phyloP scores from a whole-genome alignment of 2,888 invertebrate species.

The Hypselothyrea guttata region DNA sequence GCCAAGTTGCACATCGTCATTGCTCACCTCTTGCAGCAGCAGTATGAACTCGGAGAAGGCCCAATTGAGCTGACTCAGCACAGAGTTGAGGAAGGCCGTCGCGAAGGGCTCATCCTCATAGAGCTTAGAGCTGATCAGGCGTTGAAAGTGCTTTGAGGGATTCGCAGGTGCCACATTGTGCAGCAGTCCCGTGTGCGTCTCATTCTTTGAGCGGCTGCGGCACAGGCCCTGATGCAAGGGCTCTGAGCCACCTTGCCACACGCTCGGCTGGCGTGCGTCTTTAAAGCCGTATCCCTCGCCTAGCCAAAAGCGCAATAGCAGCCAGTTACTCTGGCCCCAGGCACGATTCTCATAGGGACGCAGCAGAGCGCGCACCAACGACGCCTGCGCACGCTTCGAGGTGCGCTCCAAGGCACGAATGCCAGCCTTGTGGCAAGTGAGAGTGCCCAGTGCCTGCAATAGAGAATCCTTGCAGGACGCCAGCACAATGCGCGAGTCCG shows the following conservation, averaged over 20 bases:
- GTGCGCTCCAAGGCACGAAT: slow-evolving; percentile 88
- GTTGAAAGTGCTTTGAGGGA: slow-evolving; percentile 81
- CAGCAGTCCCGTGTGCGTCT: slow-evolving; percentile 81
- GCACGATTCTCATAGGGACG: slow-evolving; percentile 91
- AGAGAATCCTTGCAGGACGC: slow-evolving; percentile 90
- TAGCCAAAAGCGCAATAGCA: slow-evolving; percentile 91
- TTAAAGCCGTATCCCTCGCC: slow-evolving; percentile 91
- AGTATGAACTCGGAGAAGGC: slow-evolving; percentile 94
- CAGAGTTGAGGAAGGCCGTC: slow-evolving; percentile 88
- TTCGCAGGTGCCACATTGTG: slow-evolving; percentile 82
- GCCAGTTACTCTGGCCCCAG: slow-evolving; percentile 93
- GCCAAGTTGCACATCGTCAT: no score
- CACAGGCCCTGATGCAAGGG: slow-evolving; percentile 77
- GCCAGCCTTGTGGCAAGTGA: slow-evolving; percentile 88
- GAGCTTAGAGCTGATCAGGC: slow-evolving; percentile 86
- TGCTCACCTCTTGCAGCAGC: slow-evolving; percentile 89
- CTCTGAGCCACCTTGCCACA: slow-evolving; percentile 83
- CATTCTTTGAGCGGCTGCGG: slow-evolving; percentile 81
- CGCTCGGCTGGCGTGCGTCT: slow-evolving; percentile 84
- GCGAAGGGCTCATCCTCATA: slow-evolving; percentile 86
- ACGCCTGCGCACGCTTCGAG: slow-evolving; percentile 84
- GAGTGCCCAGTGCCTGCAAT: slow-evolving; percentile 89
- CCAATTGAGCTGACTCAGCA: slow-evolving; percentile 93
- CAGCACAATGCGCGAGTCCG: slow-evolving; percentile 88
- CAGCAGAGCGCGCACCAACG: slow-evolving; percentile 87